Evolutionary conservation across 2,888 invertebrate species (phyloP).

Genomic region (Hypena proboscidalis): DNA sequence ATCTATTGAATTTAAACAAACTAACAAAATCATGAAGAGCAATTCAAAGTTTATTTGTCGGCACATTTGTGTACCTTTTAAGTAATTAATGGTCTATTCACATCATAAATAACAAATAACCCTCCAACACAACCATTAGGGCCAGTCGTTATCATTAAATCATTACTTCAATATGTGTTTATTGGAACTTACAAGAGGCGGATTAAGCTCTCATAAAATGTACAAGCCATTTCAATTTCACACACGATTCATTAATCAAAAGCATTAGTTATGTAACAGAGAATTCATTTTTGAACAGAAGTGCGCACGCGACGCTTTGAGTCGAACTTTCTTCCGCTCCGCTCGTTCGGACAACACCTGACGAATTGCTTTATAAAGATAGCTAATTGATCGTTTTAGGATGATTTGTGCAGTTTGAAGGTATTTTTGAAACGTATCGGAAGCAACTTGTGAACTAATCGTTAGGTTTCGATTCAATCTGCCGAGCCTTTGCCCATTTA

Average conservation of each 20-base stretch:
- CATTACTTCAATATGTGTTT: slow-evolving; percentile 36
- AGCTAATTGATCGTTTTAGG: slow-evolving; percentile 62
- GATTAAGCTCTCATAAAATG: slow-evolving; percentile 25
- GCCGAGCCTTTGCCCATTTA: too few relatives aligned
- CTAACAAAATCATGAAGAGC: not conserved
- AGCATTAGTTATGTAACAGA: slow-evolving; percentile 45
- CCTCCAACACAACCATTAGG: slow-evolving; percentile 11
- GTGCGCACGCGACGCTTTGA: slow-evolving; percentile 58
- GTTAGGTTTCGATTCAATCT: slow-evolving; percentile 16
- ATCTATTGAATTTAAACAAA: not conserved
- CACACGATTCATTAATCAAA: slow-evolving; percentile 65
- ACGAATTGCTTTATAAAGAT: slow-evolving; percentile 75
- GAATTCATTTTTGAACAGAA: slow-evolving; percentile 49
- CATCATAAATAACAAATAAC: slow-evolving; percentile 1
- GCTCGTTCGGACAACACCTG: slow-evolving; percentile 49
- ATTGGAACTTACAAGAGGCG: slow-evolving; percentile 30
- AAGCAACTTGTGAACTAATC: slow-evolving; percentile 19
- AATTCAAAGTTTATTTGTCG: not conserved
- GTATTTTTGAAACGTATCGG: slow-evolving; percentile 35
- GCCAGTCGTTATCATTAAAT: slow-evolving; percentile 25
- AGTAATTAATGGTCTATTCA: slow-evolving; percentile 13
- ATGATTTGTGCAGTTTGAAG: slow-evolving; percentile 48
- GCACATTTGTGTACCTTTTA: slow-evolving; percentile 9
- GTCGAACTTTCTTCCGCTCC: slow-evolving; percentile 60
- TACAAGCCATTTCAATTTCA: slow-evolving; percentile 63